A percentile compares a stretch with the other conserved stretches of the same genome.
These are phyloP conservation scores for Thymelicus sylvestris DNA, from an alignment of 2,888 invertebrate species.

Conservation along the genomic window DNA sequence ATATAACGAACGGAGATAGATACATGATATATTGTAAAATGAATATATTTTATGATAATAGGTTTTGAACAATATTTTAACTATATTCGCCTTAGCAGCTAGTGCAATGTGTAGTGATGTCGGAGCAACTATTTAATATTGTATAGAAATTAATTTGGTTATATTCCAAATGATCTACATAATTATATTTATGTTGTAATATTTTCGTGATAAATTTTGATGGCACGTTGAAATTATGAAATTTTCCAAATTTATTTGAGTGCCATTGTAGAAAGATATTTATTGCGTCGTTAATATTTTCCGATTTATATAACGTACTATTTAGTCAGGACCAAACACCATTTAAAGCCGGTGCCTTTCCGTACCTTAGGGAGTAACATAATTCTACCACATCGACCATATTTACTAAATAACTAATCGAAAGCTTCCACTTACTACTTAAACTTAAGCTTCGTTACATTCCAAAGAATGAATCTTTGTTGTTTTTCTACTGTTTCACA, in stretches of 20 bases:
- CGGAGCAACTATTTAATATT: slow-evolving; percentile 44
- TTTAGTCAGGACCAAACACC: slow-evolving; percentile 70
- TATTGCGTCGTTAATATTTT: slow-evolving; percentile 51
- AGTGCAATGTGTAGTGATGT: slow-evolving; percentile 63
- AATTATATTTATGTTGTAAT: slow-evolving; percentile 45
- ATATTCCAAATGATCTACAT: slow-evolving; percentile 44
- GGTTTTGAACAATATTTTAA: slow-evolving; percentile 65
- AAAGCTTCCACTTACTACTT: slow-evolving; percentile 39
- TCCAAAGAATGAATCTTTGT: slow-evolving; percentile 77
- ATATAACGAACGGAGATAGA: slow-evolving; percentile 62
- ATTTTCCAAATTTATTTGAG: slow-evolving; percentile 51
- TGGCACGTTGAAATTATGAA: slow-evolving; percentile 50
- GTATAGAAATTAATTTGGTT: slow-evolving; percentile 53
- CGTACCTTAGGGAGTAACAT: slow-evolving; percentile 62
- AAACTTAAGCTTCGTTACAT: slow-evolving; percentile 75
- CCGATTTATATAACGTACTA: slow-evolving; percentile 48
- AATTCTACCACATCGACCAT: slow-evolving; percentile 57
- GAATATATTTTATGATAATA: slow-evolving; percentile 64
- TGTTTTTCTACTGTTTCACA: slow-evolving; percentile 58
- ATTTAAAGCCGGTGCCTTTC: slow-evolving; percentile 69
- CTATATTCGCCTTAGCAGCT: slow-evolving; percentile 76
- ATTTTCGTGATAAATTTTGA: slow-evolving; percentile 43
- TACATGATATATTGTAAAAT: slow-evolving; percentile 55
- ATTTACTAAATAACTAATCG: slow-evolving; percentile 37
- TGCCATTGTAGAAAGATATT: slow-evolving; percentile 57